Percentiles rank a stretch among this genome's conserved stretches.
Conservation (phyloP, 2,888 invertebrate genomes). For the Epirrhoe alternata region DNA sequence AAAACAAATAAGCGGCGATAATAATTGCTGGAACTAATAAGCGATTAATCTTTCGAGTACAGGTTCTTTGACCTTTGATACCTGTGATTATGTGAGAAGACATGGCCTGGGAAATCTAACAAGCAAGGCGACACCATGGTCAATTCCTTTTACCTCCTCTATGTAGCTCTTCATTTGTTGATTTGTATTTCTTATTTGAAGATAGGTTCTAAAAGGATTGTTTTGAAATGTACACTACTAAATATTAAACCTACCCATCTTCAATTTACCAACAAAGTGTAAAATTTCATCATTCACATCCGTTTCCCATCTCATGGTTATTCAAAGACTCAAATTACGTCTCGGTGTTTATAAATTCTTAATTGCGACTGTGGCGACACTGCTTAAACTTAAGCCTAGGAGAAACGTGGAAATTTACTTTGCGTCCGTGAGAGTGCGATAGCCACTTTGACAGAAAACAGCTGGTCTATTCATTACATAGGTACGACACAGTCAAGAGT, state of each 20-base stretch:
- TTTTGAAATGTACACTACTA: background rate
- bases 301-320: conserved; percentile 34
- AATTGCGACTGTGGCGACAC: conserved; percentile 37
- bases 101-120: conserved; percentile 1
- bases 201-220: background rate
- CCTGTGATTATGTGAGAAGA: conserved; percentile 10
- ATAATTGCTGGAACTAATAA: conserved; percentile 38
- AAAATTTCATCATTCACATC: conserved; percentile 14
- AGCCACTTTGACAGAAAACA: conserved; percentile 6
- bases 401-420: conserved; percentile 56
- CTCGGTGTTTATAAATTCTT: conserved; percentile 37
- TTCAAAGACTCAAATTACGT: conserved; percentile 39
- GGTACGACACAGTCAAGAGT: background rate
- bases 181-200: background rate
- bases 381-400: conserved; percentile 30
- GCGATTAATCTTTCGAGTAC: conserved; percentile 38
- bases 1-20: conserved; percentile 39
- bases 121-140: background rate
- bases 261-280: conserved; percentile 1
- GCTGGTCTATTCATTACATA: conserved; percentile 6
- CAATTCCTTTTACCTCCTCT: background rate
- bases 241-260: too few relatives aligned
- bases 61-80: conserved; percentile 28
- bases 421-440: conserved; percentile 45
- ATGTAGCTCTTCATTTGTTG: too few relatives aligned